Conservation (phyloP, 1,140 invertebrate genomes). For the Drosophila nasuta region DNA sequence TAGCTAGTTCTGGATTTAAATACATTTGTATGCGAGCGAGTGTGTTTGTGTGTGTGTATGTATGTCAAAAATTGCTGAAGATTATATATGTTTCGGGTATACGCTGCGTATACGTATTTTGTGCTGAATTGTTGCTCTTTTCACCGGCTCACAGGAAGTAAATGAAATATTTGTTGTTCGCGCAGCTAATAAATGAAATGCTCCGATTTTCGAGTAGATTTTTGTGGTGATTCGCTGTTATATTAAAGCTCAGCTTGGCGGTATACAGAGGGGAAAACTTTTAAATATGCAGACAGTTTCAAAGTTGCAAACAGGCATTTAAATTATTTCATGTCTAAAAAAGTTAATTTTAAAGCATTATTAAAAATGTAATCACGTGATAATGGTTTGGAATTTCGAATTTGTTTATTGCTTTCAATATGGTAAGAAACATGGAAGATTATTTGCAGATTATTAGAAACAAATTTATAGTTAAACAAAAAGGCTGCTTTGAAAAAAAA, state of each 20-base stretch:
- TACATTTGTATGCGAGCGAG: slow-evolving; percentile 17
- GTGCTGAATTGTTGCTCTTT: slow-evolving; percentile 10
- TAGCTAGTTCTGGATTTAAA: slow-evolving; percentile 41
- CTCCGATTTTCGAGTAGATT: slow-evolving; percentile 3
- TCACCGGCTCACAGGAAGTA: not conserved
- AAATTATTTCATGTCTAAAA: no score
- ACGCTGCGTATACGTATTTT: slow-evolving; percentile 8
- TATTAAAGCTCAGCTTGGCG: not conserved
- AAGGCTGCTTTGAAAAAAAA: no score
- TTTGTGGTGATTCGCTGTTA: not conserved
- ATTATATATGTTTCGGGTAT: not conserved
- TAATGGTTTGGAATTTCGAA: no score
- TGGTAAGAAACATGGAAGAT: no score
- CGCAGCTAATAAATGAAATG: slow-evolving; percentile 5
- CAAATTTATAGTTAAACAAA: no score
- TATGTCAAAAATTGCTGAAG: slow-evolving; percentile 17
- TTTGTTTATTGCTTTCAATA: no score
- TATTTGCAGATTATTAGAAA: no score
- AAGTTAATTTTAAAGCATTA: no score
- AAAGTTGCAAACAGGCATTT: not conserved
- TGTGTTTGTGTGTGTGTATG: slow-evolving; percentile 10
- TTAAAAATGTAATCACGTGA: no score
- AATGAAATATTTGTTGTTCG: slow-evolving; percentile 8
- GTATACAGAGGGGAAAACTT: no score
- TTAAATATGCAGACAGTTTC: not conserved